phyloP scores from a whole-genome alignment of 2,888 invertebrate species.

The Taphrorychus bicolor region DNA sequence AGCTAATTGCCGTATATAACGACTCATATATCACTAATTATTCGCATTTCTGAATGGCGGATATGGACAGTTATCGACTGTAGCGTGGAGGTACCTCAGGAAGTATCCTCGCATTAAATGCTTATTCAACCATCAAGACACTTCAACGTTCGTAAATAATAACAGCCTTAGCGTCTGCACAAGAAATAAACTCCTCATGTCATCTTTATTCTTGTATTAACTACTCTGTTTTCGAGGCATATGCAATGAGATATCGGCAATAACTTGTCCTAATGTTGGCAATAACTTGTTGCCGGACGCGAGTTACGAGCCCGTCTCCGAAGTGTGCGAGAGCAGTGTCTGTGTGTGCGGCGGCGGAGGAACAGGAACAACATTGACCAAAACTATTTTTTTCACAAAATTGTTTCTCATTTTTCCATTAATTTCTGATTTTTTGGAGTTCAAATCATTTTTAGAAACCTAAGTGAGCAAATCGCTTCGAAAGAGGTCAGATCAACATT shows the following conservation, averaged over 20 bases:
- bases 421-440: no score
- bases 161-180: not conserved
- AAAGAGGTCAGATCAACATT: no score
- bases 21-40: constrained; percentile 13
- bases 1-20: constrained; percentile 17
- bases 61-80: not conserved
- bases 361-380: constrained; percentile 25
- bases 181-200: constrained; percentile 2
- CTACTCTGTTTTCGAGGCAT: constrained; percentile 29
- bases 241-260: constrained; percentile 56
- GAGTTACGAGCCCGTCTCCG: constrained; percentile 32
- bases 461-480: no score
- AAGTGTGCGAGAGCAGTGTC: constrained; percentile 31
- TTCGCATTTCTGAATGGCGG: constrained; percentile 7
- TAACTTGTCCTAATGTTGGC: constrained; percentile 56
- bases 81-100: not conserved
- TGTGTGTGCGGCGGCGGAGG: constrained; percentile 38
- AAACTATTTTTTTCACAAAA: no score
- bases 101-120: no score
- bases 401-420: no score
- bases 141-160: not conserved
- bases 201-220: constrained; percentile 30
- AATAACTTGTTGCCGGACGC: constrained; percentile 52
- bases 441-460: no score
- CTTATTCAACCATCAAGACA: not conserved